Percentiles rank a stretch among this genome's conserved stretches.
Evolutionary conservation across 2,797 vertebrate genomes (phyloP).

Genomic region (Tapirus indicus): DNA sequence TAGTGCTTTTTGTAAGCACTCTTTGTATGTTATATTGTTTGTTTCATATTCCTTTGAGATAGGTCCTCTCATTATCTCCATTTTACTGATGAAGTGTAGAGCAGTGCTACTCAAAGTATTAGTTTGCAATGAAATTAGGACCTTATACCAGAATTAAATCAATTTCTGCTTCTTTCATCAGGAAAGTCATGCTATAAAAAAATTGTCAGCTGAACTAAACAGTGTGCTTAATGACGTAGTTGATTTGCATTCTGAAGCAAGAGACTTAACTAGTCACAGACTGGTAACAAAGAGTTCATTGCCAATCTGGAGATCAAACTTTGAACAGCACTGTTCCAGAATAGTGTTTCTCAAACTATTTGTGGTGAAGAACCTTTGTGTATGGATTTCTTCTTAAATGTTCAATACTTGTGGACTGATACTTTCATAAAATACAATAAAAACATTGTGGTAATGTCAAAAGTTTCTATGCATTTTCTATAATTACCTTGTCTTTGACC

Average conservation of each 20-base stretch:
- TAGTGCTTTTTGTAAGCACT: neutral
- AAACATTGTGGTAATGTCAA: neutral
- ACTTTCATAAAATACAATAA: neutral
- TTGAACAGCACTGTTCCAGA: neutral
- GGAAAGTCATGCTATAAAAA: slow-evolving; percentile 21
- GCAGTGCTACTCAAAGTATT: neutral
- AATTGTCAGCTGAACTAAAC: neutral
- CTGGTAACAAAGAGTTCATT: neutral
- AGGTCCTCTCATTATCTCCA: neutral
- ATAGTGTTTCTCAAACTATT: neutral
- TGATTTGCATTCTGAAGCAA: neutral
- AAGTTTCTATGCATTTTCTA: neutral
- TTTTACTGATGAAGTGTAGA: slow-evolving; percentile 26
- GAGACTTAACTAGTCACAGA: neutral
- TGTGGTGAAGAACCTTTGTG: neutral
- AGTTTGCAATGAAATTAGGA: neutral
- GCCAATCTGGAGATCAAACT: neutral
- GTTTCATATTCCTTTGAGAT: neutral
- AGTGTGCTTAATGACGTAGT: neutral
- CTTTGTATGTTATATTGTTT: neutral
- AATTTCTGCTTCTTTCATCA: slow-evolving; percentile 7
- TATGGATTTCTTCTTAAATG: slow-evolving; percentile 8
- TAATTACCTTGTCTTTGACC: neutral
- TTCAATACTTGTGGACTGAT: neutral
- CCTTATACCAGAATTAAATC: slow-evolving; percentile 3